Percentiles rank a stretch among this genome's conserved stretches.
phyloP scores from a whole-genome alignment of 2,113 vertebrate genomes.

The Glaucomys volans region DNA sequence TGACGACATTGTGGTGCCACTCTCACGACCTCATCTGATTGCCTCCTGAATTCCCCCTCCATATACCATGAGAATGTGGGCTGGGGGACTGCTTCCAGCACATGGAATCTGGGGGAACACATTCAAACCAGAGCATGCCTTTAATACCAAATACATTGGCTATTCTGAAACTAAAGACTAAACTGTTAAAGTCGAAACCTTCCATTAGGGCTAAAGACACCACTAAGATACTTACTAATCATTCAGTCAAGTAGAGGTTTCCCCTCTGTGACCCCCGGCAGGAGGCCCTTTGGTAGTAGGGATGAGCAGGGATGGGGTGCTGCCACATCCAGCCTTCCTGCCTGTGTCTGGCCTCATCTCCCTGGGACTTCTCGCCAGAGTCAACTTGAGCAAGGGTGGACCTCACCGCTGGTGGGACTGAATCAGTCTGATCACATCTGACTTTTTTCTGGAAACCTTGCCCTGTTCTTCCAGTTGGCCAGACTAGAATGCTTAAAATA shows the following conservation, averaged over 20 bases:
- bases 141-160: not conserved
- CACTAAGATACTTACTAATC: not conserved
- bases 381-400: not conserved
- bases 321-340: not conserved
- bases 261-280: not conserved
- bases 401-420: not conserved
- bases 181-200: not conserved
- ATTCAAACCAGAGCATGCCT: not conserved
- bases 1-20: no score
- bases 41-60: no score
- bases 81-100: no score
- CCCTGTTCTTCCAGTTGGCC: not conserved
- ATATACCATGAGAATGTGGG: no score
- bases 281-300: no score
- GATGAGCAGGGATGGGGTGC: not conserved
- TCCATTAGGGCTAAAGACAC: no score
- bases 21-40: no score
- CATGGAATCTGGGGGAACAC: no score
- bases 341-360: not conserved
- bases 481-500: not conserved
- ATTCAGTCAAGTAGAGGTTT: not conserved
- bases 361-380: not conserved
- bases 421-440: no score
- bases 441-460: not conserved
- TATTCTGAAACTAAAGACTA: not conserved